Base-by-base conservation (phyloP, 2,113 vertebrate species). In the Leptodactylus fuscus region DNA sequence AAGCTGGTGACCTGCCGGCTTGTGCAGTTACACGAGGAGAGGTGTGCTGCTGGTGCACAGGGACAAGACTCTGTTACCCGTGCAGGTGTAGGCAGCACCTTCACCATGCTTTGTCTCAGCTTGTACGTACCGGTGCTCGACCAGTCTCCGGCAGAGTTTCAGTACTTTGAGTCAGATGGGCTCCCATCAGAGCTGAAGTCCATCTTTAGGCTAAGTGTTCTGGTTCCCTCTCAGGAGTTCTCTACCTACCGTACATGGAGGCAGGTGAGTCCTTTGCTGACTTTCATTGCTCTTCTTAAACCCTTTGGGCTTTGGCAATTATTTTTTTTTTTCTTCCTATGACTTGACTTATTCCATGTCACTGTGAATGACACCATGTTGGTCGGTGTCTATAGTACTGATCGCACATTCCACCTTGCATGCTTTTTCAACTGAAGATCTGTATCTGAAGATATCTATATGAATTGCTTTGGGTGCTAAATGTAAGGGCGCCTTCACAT, bases 121-220 rank as follows among this genome's bases (percentile, higher is more conserved):
- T 93, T 99, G 46, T 97, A 97, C 3, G 93, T 99, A 82, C 96
- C 97, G 0, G 90, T 92, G 80, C 91, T 93, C 0, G 96, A 96
- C 87, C 95, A 95, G 88, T 87, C 91, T 1, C 95, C 94, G 71
- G 58, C 96, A 0, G 97, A 97, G 85, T 97, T 98, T 88, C 94
- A 99, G 38, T 98, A 96, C 87, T 99, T 98, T 3, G 98, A 99
- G 81, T 98, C 98, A 0, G 94, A 96, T 87, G 95, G 96, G 16
- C 95, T 99, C 10, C 97, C 97, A 0, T 92, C 95, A 0, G 93
- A 95, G 48, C 94, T 99, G 77, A 97, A 98, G 80, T 96, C 97
- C 2, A 95, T 98, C 71, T 97, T 98, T 87, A 93, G 95, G 16
- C 92, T 99, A 58, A 98, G 97, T 82, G 93, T 98, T 65, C 91